Conservation (phyloP, 2,888 invertebrate genomes). For the Auanema sp. region DNA sequence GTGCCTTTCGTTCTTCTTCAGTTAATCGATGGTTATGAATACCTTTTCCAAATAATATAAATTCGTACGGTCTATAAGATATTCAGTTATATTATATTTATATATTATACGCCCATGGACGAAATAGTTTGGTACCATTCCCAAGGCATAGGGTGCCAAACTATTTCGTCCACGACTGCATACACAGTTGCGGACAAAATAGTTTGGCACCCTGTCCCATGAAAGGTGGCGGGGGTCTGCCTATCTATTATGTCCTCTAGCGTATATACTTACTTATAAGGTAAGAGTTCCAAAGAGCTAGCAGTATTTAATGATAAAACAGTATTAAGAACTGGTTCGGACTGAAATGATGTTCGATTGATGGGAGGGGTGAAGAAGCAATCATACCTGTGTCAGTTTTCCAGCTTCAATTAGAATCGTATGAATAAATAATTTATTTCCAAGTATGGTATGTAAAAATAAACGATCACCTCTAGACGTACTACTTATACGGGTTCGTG, state of each 20-base stretch:
- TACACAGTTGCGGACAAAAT: too few relatives aligned
- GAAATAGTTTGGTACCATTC: too few relatives aligned
- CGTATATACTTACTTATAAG: slow-evolving; percentile 23
- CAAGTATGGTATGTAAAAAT: slow-evolving; percentile 29
- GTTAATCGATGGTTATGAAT: slow-evolving; percentile 32
- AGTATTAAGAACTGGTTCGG: slow-evolving; percentile 25
- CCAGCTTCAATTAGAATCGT: slow-evolving; percentile 14
- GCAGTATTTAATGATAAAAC: slow-evolving; percentile 24
- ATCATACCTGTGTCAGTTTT: slow-evolving; percentile 11
- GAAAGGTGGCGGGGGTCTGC: not conserved
- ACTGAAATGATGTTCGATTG: too few relatives aligned
- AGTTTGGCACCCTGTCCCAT: too few relatives aligned
- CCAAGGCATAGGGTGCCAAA: too few relatives aligned
- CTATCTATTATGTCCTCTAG: not conserved
- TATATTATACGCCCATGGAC: too few relatives aligned
- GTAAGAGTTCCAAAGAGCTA: slow-evolving; percentile 29
- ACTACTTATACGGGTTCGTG: slow-evolving; percentile 21
- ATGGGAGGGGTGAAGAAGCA: too few relatives aligned
- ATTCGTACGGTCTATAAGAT: slow-evolving; percentile 33
- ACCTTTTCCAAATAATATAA: slow-evolving; percentile 36
- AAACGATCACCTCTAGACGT: slow-evolving; percentile 29
- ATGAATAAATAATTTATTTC: slow-evolving; percentile 3
- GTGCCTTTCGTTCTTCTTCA: slow-evolving; percentile 27
- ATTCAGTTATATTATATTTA: slow-evolving; percentile 3
- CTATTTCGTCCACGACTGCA: too few relatives aligned